phyloP scores from a whole-genome alignment of 2,888 invertebrate species.

The Cataglyphis livida region DNA sequence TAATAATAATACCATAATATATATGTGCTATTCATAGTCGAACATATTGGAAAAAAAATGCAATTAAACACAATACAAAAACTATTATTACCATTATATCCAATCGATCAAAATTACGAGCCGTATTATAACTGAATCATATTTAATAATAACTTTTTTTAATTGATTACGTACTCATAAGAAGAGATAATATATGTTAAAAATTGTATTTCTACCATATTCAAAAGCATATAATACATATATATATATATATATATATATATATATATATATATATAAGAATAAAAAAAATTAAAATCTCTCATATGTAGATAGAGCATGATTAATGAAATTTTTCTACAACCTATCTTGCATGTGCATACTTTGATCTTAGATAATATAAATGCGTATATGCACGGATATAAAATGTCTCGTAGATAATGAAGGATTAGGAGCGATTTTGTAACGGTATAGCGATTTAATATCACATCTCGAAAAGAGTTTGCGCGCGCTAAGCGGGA shows the following conservation, averaged over 20 bases:
- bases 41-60: not conserved
- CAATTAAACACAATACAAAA: conserved; percentile 5
- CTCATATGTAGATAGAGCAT: not conserved
- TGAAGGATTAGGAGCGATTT: conserved; percentile 26
- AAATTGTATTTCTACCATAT: not conserved
- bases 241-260: too few species aligned
- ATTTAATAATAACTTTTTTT: not conserved
- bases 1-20: not conserved
- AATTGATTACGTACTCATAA: not conserved
- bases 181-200: not conserved
- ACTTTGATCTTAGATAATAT: conserved; percentile 5
- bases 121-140: not conserved
- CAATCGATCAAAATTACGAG: not conserved
- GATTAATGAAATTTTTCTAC: not conserved
- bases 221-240: not conserved
- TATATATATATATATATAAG: not conserved
- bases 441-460: conserved; percentile 19
- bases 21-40: not conserved
- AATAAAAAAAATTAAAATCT: conserved; percentile 24
- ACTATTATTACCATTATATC: not conserved
- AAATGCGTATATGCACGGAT: not conserved
- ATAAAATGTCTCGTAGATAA: not conserved
- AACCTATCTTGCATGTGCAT: not conserved
- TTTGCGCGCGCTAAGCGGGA: conserved; percentile 23
- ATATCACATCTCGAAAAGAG: conserved; percentile 39